Conservation (phyloP, 2,797 vertebrate genomes). For the Paramormyrops hopkinsi region DNA sequence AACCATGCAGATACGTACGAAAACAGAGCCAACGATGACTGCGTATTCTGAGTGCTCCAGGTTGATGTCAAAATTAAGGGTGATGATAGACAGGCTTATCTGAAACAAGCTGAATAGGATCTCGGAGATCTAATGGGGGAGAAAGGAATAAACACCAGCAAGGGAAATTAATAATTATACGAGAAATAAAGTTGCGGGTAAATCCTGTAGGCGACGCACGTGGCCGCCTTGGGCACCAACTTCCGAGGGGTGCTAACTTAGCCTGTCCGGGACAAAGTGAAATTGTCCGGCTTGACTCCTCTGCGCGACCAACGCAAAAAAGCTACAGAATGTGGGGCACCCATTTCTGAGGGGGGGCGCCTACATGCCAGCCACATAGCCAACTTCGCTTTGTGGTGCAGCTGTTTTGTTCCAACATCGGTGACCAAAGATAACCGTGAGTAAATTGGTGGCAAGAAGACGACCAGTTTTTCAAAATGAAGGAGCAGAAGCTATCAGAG, state of each 20-base stretch:
- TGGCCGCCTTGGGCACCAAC: neutral
- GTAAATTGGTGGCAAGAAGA: neutral
- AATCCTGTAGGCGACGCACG: neutral
- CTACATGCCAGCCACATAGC: neutral
- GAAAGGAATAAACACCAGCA: neutral
- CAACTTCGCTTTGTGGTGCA: neutral
- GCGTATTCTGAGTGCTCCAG: accelerated
- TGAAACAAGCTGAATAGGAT: slow-evolving; percentile 43
- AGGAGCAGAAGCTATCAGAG: neutral
- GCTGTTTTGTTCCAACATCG: neutral
- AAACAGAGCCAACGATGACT: slow-evolving; percentile 29
- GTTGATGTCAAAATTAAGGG: neutral
- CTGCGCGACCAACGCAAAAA: neutral
- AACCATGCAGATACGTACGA: slow-evolving; percentile 37
- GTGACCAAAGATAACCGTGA: neutral
- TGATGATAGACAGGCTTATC: slow-evolving; percentile 7
- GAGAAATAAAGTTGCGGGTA: neutral
- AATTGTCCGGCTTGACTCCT: neutral
- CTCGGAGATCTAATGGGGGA: slow-evolving; percentile 47
- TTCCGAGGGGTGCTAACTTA: neutral
- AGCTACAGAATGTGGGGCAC: neutral
- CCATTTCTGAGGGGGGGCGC: neutral
- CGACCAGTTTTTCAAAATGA: neutral
- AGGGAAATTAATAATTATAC: neutral
- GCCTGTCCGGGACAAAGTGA: neutral